Percentiles rank a stretch among this genome's conserved stretches.
phyloP scores from a whole-genome alignment of 2,797 vertebrate genomes.

The Delichon dasypus region DNA sequence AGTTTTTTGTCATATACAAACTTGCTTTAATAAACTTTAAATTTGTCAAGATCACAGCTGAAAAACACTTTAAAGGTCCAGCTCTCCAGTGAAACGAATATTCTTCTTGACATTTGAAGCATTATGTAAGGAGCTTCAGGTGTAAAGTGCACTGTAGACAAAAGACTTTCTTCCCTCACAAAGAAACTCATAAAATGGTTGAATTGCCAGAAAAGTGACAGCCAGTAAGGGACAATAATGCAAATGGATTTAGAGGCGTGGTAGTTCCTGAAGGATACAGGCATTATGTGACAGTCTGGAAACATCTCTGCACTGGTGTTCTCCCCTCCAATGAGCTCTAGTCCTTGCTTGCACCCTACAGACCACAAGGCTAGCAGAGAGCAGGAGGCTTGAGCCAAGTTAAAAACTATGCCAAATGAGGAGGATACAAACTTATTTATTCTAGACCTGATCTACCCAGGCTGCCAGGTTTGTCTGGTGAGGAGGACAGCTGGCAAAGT shows the following conservation, averaged over 20 bases:
- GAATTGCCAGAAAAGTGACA: constrained; percentile 42
- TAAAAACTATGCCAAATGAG: background rate
- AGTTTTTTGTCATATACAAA: constrained; percentile 6
- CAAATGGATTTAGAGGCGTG: background rate
- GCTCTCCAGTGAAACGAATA: background rate
- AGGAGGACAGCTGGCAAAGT: background rate
- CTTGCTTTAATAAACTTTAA: constrained; percentile 44
- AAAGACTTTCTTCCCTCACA: background rate
- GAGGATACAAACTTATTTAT: background rate
- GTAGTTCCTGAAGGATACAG: background rate
- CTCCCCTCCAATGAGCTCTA: background rate
- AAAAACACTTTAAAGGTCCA: constrained; percentile 18
- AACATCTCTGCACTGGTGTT: background rate
- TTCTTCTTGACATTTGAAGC: constrained; percentile 27
- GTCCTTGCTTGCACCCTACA: background rate
- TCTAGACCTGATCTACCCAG: background rate
- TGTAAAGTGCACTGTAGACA: constrained; percentile 18
- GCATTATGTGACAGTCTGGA: background rate
- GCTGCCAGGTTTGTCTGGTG: background rate
- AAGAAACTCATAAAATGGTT: constrained; percentile 32
- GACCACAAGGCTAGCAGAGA: background rate
- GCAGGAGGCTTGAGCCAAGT: background rate
- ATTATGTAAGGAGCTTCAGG: background rate
- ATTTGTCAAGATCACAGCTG: background rate
- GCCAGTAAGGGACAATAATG: background rate